These are phyloP conservation scores for Solenopsis invicta DNA, from an alignment of 1,140 invertebrate genomes.

Conservation along the genomic window DNA sequence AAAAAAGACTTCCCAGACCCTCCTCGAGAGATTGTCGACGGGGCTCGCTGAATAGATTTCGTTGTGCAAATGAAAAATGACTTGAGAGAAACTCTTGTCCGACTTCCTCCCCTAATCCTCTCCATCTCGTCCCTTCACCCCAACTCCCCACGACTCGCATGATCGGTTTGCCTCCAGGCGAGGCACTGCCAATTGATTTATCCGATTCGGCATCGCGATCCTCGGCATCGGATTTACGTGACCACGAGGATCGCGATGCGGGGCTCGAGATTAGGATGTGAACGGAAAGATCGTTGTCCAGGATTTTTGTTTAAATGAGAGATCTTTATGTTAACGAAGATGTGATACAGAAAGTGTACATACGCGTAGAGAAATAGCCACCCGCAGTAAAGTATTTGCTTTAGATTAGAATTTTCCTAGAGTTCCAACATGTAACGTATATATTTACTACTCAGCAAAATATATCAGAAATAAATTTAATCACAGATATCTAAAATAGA, in stretches of 20 bases:
- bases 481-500: background rate
- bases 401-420: background rate
- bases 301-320: slow-evolving; percentile 35
- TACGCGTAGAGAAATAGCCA: background rate
- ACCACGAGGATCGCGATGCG: slow-evolving; percentile 10
- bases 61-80: slow-evolving; percentile 50
- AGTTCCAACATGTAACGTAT: slow-evolving; percentile 28
- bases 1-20: slow-evolving; percentile 71
- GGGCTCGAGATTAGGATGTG: slow-evolving; percentile 40
- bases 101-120: too few relatives aligned
- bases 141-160: slow-evolving; percentile 39
- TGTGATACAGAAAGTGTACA: background rate
- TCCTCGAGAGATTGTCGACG: slow-evolving; percentile 57
- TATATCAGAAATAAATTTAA: slow-evolving; percentile 18
- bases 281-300: slow-evolving; percentile 34
- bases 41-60: slow-evolving; percentile 60
- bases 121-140: background rate
- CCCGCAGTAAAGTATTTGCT: background rate
- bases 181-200: slow-evolving; percentile 2
- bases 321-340: background rate
- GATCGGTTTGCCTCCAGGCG: slow-evolving; percentile 22
- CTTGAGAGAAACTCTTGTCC: slow-evolving; percentile 59
- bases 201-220: slow-evolving; percentile 22
- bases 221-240: slow-evolving; percentile 3
- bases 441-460: slow-evolving; percentile 7